Percentiles rank a stretch among this genome's conserved stretches.
Evolutionary conservation across 2,797 vertebrate species (phyloP).

Genomic region (Stomatorhinus walkeri): DNA sequence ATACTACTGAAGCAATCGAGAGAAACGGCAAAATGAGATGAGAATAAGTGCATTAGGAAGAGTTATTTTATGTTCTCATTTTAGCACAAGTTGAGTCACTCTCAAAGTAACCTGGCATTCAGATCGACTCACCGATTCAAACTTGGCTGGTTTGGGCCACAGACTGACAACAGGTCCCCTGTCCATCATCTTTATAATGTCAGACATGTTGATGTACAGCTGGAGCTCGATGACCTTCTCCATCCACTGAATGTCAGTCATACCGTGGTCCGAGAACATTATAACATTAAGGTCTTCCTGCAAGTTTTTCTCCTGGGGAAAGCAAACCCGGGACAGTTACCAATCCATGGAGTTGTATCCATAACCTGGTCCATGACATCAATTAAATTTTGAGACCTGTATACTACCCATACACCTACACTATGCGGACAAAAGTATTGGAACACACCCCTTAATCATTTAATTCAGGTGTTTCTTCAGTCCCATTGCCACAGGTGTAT

Average conservation of each 20-base stretch:
- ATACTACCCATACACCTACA: not conserved
- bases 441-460: not conserved
- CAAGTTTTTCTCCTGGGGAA: not conserved
- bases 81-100: no score
- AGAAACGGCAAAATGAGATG: not conserved
- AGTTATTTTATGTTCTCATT: not conserved
- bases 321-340: not conserved
- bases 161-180: slow-evolving; percentile 82
- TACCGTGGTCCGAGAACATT: slow-evolving; percentile 86
- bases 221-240: slow-evolving; percentile 84
- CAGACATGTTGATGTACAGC: slow-evolving; percentile 66
- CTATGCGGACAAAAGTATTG: not conserved
- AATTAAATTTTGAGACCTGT: not conserved
- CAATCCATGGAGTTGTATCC: not conserved
- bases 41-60: not conserved
- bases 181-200: slow-evolving; percentile 80
- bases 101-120: not conserved
- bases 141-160: slow-evolving; percentile 70
- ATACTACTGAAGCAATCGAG: no score
- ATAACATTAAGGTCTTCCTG: not conserved
- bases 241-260: slow-evolving; percentile 83
- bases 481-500: no score
- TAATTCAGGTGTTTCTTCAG: not conserved
- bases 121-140: slow-evolving; percentile 55
- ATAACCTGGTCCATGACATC: not conserved